Evolutionary conservation across 2,888 invertebrate genomes (phyloP).

Genomic region (Ischnus inquisitorius): DNA sequence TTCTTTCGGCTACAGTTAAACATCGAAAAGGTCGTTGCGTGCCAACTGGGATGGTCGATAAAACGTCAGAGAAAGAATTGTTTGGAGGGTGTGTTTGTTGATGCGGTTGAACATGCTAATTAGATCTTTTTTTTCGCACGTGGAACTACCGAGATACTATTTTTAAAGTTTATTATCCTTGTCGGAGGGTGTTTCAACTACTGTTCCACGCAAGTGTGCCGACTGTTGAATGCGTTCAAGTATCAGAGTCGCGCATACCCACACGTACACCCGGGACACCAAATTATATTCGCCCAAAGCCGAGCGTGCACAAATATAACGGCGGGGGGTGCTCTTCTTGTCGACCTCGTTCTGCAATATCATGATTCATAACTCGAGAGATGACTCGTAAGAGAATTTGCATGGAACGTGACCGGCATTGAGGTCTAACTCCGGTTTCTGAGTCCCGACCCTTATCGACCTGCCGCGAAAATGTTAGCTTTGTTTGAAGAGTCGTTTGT

Average conservation of each 20-base stretch:
- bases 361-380: conserved; percentile 62
- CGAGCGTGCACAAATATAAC: conserved; percentile 39
- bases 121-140: neutral
- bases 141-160: neutral
- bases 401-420: conserved; percentile 67
- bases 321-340: conserved; percentile 35
- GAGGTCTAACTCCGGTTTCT: conserved; percentile 1
- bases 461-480: neutral
- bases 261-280: conserved; percentile 20
- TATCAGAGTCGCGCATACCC: neutral
- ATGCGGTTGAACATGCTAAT: neutral
- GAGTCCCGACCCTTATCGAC: neutral
- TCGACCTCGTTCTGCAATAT: conserved; percentile 53
- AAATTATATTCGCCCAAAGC: conserved; percentile 49
- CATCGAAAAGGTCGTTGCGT: neutral
- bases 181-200: neutral
- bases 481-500: neutral
- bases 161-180: neutral
- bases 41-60: neutral
- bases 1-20: neutral
- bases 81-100: neutral
- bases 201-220: neutral
- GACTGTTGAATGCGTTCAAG: neutral
- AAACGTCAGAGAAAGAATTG: neutral
- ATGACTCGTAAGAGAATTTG: conserved; percentile 62